Evolutionary conservation across 1,140 invertebrate genomes (phyloP), one percentile per base, ranked within the genome.

Genomic region (Limonius californicus): DNA sequence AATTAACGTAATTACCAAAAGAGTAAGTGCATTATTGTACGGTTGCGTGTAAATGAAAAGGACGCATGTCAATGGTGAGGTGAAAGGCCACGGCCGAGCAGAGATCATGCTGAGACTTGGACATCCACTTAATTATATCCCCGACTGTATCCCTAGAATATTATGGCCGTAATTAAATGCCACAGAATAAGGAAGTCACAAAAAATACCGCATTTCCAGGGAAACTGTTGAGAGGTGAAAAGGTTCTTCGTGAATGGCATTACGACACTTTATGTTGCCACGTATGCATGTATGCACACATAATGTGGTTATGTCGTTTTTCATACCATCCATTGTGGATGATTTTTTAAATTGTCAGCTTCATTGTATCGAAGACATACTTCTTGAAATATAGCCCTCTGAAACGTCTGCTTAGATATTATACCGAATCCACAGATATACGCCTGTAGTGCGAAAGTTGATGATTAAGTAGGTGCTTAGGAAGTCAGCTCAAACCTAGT

Each of bases 51-150:
- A 50, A 50, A 50, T 19, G 45, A 50, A 50, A 50, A 50, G 20
- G 45, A 21, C 20, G 45, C 20, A 50, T 19, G 19, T 50, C 45
- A 50, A 50, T 50, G 45, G 45, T 18, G 14, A 50, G 45, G 45
- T 50, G 16, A 50, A 18, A 50, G 45, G 16, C 45, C 45, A 50
- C 16, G n/a, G 45, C 12, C 45, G 14, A 19, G 16, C 15, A 50
- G 45, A 18, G 16, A 50, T 50, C 45, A 50, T 19, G 45, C 45
- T 19, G 45, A 19, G 45, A 18, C 16, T 50, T 50, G 16, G 45
- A 50, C 45, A 50, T 50, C 8, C n/a, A 21, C 14, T 50, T 50
- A 50, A 50, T 50, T 50, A 50, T 39, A 9, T 50, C 45, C 19
- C 16, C 16, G 9, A 50, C 45, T 50, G 14, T 50, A 50, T 18